These are phyloP conservation scores for Blennius ocellaris DNA, from an alignment of 2,113 vertebrate species.

Conservation along the genomic window DNA sequence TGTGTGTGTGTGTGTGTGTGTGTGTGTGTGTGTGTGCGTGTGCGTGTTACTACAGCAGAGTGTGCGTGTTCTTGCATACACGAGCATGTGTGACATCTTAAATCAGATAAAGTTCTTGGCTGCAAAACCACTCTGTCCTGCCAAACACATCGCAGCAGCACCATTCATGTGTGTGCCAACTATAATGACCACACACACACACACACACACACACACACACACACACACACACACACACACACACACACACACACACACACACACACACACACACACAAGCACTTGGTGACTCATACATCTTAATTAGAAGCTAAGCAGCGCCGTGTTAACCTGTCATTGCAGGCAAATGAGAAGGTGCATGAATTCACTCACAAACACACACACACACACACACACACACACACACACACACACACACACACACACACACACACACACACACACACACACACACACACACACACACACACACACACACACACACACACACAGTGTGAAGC, in stretches of 20 bases:
- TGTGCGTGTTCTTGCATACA: slow-evolving; percentile 23
- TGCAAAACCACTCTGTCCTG: slow-evolving; percentile 54
- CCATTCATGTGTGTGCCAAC: slow-evolving; percentile 69
- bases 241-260: no score
- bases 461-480: no score
- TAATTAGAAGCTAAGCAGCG: slow-evolving; percentile 80
- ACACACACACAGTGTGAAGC: slow-evolving; percentile 31
- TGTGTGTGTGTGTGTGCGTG: slow-evolving; percentile 18
- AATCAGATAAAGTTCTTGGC: slow-evolving; percentile 71
- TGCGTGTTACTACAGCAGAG: slow-evolving; percentile 38
- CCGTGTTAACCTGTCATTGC: slow-evolving; percentile 72
- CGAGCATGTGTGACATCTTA: slow-evolving; percentile 71
- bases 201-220: slow-evolving; percentile 5
- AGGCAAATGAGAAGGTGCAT: slow-evolving; percentile 29
- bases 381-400: no score
- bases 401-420: no score
- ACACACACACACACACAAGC: not conserved
- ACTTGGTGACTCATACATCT: slow-evolving; percentile 80
- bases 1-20: slow-evolving; percentile 18
- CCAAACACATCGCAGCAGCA: slow-evolving; percentile 64
- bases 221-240: slow-evolving; percentile 25
- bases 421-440: no score
- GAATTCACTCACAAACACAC: not conserved
- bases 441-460: no score
- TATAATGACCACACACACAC: slow-evolving; percentile 50